phyloP scores from a whole-genome alignment of 1,140 invertebrate species.

The Anagrus nilaparvatae region DNA sequence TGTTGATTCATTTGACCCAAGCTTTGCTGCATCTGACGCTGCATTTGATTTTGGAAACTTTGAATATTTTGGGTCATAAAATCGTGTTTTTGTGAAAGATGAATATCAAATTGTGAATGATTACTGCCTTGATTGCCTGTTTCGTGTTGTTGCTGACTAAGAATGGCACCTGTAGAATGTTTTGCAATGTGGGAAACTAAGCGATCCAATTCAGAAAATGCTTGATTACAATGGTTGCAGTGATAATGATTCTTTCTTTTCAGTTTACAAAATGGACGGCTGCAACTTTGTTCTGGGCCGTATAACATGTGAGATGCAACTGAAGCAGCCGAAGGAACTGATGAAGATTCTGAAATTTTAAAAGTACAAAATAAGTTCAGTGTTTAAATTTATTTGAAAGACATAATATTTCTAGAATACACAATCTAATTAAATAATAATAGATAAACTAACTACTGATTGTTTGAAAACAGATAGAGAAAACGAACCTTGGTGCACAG shows the following conservation, averaged over 20 bases:
- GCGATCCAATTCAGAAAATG: constrained; percentile 58
- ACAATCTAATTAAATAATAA: background rate
- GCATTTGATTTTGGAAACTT: constrained; percentile 38
- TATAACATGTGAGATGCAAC: constrained; percentile 41
- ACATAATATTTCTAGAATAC: background rate
- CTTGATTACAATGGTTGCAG: constrained; percentile 79
- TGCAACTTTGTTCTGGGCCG: constrained; percentile 58
- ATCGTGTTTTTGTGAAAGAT: constrained; percentile 38
- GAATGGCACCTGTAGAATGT: constrained; percentile 50
- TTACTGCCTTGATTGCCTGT: constrained; percentile 22
- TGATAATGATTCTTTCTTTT: constrained; percentile 79
- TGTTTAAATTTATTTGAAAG: constrained; percentile 2
- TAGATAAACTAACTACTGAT: background rate
- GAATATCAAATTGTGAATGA: constrained; percentile 34
- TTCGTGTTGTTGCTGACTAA: constrained; percentile 38
- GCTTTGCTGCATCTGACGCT: constrained; percentile 38
- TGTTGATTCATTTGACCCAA: constrained; percentile 17
- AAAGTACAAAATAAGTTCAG: constrained; percentile 3
- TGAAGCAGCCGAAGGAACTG: constrained; percentile 35
- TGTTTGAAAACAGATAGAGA: constrained; percentile 25
- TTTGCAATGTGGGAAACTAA: constrained; percentile 60
- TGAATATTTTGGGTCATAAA: constrained; percentile 38
- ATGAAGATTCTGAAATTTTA: no score
- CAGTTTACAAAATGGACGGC: constrained; percentile 74
- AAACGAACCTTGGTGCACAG: constrained; percentile 45